Percentiles rank a stretch among this genome's conserved stretches.
Evolutionary conservation across 2,113 vertebrate species (phyloP).

Genomic region (Pseudonaja textilis): DNA sequence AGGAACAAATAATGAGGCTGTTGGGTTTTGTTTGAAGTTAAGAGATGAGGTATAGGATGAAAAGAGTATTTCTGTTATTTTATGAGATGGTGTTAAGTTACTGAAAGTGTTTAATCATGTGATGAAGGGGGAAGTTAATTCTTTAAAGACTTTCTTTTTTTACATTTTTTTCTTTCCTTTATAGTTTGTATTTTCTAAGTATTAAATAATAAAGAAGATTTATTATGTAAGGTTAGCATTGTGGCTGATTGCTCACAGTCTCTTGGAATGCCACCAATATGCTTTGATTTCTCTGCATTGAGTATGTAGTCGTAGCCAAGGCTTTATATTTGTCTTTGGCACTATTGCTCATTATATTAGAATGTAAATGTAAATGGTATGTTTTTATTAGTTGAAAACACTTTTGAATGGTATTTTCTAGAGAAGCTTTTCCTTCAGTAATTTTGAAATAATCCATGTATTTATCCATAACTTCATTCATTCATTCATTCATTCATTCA

Average conservation of each 20-base stretch:
- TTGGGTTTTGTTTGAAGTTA: neutral
- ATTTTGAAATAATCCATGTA: neutral
- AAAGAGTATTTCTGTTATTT: neutral
- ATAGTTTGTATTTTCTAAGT: neutral
- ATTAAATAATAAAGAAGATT: neutral
- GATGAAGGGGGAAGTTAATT: neutral
- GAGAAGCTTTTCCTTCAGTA: neutral
- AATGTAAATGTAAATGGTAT: neutral
- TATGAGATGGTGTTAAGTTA: neutral
- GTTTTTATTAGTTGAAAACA: neutral
- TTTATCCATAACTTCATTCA: neutral
- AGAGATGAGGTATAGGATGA: neutral
- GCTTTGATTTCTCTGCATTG: neutral
- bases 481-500: too few relatives aligned
- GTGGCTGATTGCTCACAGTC: neutral
- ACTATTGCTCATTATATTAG: neutral
- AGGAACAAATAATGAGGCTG: neutral
- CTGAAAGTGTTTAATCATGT: neutral
- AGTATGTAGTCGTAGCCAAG: neutral
- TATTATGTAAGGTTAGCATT: neutral
- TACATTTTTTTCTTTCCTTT: neutral
- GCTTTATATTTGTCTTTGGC: neutral
- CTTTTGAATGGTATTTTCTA: neutral
- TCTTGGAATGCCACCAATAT: neutral
- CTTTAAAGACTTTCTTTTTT: neutral